These are phyloP conservation scores for Boloria euphrosyne DNA, from an alignment of 2,888 invertebrate genomes.

Conservation along the genomic window DNA sequence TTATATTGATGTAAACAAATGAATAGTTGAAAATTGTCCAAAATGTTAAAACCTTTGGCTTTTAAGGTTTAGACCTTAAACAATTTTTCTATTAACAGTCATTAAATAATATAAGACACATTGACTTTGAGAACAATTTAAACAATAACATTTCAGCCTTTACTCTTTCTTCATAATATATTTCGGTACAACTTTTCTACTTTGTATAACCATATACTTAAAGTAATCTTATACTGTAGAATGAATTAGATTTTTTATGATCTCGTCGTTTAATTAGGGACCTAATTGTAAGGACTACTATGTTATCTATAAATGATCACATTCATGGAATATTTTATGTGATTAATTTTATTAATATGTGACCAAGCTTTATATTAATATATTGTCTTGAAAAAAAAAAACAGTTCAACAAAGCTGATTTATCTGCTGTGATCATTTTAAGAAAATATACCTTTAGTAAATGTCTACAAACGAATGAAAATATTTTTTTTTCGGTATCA, in stretches of 20 bases:
- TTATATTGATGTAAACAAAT: no score
- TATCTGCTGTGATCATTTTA: conserved; percentile 49
- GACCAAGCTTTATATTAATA: conserved; percentile 21
- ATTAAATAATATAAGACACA: no score
- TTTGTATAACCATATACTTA: not conserved
- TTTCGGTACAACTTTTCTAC: not conserved
- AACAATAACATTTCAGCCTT: not conserved
- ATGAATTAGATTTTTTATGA: conserved; percentile 25
- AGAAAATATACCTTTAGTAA: conserved; percentile 3
- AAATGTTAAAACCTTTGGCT: no score
- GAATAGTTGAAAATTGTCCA: no score
- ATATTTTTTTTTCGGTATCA: conserved; percentile 15
- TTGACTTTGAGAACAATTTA: no score
- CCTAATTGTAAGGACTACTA: not conserved
- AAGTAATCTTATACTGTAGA: conserved; percentile 15
- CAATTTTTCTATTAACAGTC: no score
- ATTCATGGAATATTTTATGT: not conserved
- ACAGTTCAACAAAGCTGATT: conserved; percentile 52
- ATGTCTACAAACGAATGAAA: conserved; percentile 4
- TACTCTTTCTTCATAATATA: not conserved
- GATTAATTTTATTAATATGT: conserved; percentile 3
- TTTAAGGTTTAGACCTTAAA: no score
- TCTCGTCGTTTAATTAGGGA: conserved; percentile 20
- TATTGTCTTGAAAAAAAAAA: conserved; percentile 3
- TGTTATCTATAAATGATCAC: not conserved